Base-by-base conservation (phyloP, 2,888 invertebrate species). In the Catocala fraxini region DNA sequence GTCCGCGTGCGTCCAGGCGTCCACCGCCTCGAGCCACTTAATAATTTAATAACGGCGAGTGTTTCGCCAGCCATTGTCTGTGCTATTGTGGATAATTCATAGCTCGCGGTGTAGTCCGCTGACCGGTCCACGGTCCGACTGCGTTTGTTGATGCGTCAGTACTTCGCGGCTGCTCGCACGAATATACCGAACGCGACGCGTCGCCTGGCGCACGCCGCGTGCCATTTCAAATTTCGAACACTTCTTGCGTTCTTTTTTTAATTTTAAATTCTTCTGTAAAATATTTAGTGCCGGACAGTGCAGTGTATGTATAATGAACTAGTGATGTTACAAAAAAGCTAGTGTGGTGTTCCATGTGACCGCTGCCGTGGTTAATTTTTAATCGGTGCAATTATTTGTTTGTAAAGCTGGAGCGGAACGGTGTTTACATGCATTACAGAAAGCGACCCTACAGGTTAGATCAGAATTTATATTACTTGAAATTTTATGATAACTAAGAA, bases 391-490 rank as follows among this genome's bases (percentile, higher is more conserved):
- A 76, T 83, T 77, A 79, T 85, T 88, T 81, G 76, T 84, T 88
- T 82, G 90, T 83, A 88, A 93, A 92, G 87, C 94, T 94, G 94
- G 94, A 94, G 93, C 92, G 90, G 75, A 89, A 93, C 87, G 89
- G 88, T 85, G 84, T 88, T 87, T 89, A 92, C 91, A 94, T 94
- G 94, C 93, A 94, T 93, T 93, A 94, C 92, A 91, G 93, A 89
- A 94, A 93, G 88, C 92, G 93, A 77, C 93, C 94, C 72, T 89
- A 94, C 89, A 93, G 93, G 93, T 93, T 86, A 79, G 83, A 76
- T 72, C 59, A 47, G 45, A 57, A 63, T 54, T 58, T 53, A 49
- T 12, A 64, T 59, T 58, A 46, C 33, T 53, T 57, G 49, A 0
- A 46, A 45, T 12, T 45, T 5, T 45, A 6, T 39, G 35, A 39